Conservation (phyloP, 2,888 invertebrate genomes). For the Archips crataeganus region DNA sequence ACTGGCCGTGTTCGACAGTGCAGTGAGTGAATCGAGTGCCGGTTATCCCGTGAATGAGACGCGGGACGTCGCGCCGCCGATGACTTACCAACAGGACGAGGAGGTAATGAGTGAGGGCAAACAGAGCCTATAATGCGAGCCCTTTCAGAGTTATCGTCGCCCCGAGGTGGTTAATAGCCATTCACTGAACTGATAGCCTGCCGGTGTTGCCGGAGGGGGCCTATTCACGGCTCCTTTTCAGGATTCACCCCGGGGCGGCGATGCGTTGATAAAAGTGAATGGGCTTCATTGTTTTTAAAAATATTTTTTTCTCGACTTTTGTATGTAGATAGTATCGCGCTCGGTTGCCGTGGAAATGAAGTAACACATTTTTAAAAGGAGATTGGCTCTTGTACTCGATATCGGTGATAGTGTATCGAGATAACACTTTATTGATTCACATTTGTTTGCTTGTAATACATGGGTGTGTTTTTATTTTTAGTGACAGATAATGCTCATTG, state of each 20-base stretch:
- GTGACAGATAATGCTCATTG: slow-evolving; percentile 6
- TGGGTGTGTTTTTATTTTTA: slow-evolving; percentile 19
- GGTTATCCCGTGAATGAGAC: slow-evolving; percentile 63
- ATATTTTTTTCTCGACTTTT: slow-evolving; percentile 68
- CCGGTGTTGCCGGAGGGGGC: slow-evolving; percentile 68
- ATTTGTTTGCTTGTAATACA: slow-evolving; percentile 27
- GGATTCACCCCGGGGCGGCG: slow-evolving; percentile 70
- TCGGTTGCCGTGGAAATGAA: slow-evolving; percentile 57
- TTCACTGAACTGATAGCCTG: slow-evolving; percentile 77
- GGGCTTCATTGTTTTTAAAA: slow-evolving; percentile 79
- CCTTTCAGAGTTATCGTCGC: slow-evolving; percentile 81
- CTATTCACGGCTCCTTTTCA: slow-evolving; percentile 76
- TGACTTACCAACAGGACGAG: slow-evolving; percentile 75
- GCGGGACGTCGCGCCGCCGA: slow-evolving; percentile 75
- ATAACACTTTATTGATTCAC: slow-evolving; percentile 22
- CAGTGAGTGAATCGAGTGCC: slow-evolving; percentile 79
- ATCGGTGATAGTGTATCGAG: slow-evolving; percentile 56
- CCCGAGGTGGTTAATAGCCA: slow-evolving; percentile 80
- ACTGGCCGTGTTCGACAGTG: slow-evolving; percentile 70
- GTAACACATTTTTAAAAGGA: slow-evolving; percentile 66
- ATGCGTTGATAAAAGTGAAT: slow-evolving; percentile 83
- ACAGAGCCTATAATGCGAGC: slow-evolving; percentile 64
- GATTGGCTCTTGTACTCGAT: slow-evolving; percentile 64
- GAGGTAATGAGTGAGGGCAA: slow-evolving; percentile 77
- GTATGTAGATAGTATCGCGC: slow-evolving; percentile 69